Base-by-base conservation (phyloP, 2,797 vertebrate species). In the Iguana delicatissima region DNA sequence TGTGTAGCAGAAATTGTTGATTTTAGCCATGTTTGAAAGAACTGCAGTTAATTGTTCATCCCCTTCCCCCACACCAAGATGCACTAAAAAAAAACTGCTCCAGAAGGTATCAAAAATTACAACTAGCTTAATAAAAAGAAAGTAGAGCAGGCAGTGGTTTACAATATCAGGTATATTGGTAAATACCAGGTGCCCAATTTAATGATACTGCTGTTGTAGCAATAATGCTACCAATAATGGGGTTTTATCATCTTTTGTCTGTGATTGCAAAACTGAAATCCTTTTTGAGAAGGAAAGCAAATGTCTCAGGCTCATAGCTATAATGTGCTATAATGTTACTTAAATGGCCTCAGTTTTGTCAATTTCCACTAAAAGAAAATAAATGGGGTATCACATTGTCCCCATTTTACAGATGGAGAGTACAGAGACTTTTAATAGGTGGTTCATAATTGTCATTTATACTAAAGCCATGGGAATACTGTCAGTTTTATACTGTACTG, bases 111-210 rank as follows among this genome's bases (percentile, higher is more conserved):
- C 64, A 73, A 46, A 84, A 86, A 59, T 82, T 73, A 74, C 38
- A 69, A 86, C 79, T 22, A 50, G 24, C n/a, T 87, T 87, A 67
- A 86, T 80, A 62, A 85, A 86, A 90, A 2, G 1, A 29, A 55
- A 24, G 42, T 35, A 84, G 67, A 89, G 64, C 32, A 50, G 59
- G 64, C 69, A 74, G 73, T 88, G 57, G 35, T 79, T 77, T 87
- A 88, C 50, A 88, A 8, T 42, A 16, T 55, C 80, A 79, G 74
- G 20, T 79, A 83, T 77, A 88, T 87, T 91, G 80, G 73, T 91
- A 69, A 84, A 22, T 91, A 77, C 80, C 55, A 82, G 73, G 46
- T 88, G 80, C 80, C 86, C 42, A 84, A 79, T 87, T 88, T 91
- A 91, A 84, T 55, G 35, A 57, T 72, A 77, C 76, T 42, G 46